These are phyloP conservation scores for Oryctes rhinoceros DNA, from an alignment of 1,140 invertebrate genomes.

Conservation along the genomic window DNA sequence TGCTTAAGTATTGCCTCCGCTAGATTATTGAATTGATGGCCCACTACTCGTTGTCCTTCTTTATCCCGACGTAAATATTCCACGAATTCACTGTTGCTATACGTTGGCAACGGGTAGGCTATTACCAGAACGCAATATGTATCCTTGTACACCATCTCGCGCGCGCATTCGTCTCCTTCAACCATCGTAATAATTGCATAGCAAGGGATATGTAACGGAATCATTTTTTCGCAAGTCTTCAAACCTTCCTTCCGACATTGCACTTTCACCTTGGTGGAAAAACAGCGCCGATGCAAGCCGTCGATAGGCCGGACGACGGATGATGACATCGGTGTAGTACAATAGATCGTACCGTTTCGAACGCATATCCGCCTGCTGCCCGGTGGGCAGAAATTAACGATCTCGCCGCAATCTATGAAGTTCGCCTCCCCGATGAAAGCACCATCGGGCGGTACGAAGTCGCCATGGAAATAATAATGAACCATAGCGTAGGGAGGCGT, in stretches of 20 bases:
- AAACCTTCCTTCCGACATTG: background rate
- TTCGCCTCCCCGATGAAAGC: background rate
- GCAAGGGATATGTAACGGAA: background rate
- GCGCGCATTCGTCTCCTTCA: background rate
- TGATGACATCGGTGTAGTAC: background rate
- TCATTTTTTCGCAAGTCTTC: background rate
- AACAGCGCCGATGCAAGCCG: background rate
- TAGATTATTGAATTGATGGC: background rate
- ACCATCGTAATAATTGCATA: constrained; percentile 18
- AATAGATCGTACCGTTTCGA: background rate
- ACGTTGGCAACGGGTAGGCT: background rate
- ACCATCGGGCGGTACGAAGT: background rate
- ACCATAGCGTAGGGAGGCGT: background rate
- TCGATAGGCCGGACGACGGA: background rate
- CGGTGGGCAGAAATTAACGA: constrained; percentile 2
- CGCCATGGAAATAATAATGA: background rate
- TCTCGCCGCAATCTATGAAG: background rate
- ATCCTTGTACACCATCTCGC: background rate
- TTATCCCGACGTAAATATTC: background rate
- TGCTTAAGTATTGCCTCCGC: background rate
- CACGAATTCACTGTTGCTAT: background rate
- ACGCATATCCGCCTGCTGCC: background rate
- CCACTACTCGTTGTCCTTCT: background rate
- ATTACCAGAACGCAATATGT: background rate
- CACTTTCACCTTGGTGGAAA: background rate